Conservation (phyloP, 2,113 vertebrate genomes). For the Phycodurus eques region DNA sequence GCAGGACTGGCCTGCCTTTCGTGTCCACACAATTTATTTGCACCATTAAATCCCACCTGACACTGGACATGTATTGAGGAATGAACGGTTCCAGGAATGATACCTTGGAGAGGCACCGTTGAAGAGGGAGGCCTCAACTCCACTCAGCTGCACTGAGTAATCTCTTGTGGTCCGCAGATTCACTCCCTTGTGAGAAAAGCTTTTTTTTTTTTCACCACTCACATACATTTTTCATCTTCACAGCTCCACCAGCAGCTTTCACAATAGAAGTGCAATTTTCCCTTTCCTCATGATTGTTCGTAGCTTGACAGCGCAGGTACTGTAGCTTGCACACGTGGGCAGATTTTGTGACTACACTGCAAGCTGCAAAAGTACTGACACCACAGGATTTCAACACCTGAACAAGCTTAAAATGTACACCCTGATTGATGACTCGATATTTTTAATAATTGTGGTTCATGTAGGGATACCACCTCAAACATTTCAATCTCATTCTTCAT, state of each 20-base stretch:
- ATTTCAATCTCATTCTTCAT: conserved; percentile 9
- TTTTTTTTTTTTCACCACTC: conserved; percentile 57
- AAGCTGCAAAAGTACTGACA: conserved; percentile 15
- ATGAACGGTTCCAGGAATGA: conserved; percentile 38
- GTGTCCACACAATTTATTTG: conserved; percentile 36
- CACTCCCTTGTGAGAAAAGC: conserved; percentile 30
- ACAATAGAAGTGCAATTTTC: conserved; percentile 62
- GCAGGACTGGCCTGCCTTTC: conserved; percentile 22
- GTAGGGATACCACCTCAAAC: not conserved
- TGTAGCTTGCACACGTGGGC: conserved; percentile 44
- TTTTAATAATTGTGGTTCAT: conserved; percentile 8
- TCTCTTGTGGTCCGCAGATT: conserved; percentile 57
- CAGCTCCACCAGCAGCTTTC: conserved; percentile 46
- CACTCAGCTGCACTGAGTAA: conserved; percentile 43
- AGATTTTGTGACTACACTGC: conserved; percentile 30
- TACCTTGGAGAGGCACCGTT: conserved; percentile 1
- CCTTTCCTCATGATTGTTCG: conserved; percentile 34
- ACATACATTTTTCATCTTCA: conserved; percentile 67
- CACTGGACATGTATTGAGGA: conserved; percentile 48
- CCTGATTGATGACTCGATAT: conserved; percentile 13
- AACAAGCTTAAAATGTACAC: not conserved
- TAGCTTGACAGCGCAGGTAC: conserved; percentile 57
- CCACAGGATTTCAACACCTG: conserved; percentile 14
- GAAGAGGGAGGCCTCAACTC: conserved; percentile 24
- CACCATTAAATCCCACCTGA: conserved; percentile 42